Conservation (phyloP, 2,797 vertebrate species). For the Carcharodon carcharias region DNA sequence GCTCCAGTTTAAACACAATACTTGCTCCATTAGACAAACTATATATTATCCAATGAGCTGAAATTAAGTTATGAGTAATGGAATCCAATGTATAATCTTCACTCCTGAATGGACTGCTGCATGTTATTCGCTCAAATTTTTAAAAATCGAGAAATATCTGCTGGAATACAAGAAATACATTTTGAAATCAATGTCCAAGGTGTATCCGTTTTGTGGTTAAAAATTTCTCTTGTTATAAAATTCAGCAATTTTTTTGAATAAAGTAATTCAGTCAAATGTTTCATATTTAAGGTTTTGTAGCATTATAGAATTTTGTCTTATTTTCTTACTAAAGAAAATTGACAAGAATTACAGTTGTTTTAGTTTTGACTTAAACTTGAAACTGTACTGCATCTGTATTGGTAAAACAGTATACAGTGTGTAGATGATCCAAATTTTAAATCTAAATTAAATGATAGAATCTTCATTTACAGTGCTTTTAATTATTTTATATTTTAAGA, state of each 20-base stretch:
- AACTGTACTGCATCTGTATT: background rate
- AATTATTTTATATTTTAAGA: background rate
- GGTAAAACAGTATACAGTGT: background rate
- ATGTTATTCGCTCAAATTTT: background rate
- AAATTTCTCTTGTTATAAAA: background rate
- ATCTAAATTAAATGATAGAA: background rate
- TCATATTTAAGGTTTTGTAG: background rate
- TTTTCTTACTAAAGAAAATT: background rate
- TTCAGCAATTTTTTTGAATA: background rate
- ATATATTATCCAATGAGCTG: background rate
- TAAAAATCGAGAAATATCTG: background rate
- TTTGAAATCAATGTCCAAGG: background rate
- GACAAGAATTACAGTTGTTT: background rate
- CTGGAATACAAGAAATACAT: background rate
- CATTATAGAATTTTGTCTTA: background rate
- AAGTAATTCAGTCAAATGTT: background rate
- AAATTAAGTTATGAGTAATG: background rate
- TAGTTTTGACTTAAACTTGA: background rate
- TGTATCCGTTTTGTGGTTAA: background rate
- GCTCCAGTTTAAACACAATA: background rate
- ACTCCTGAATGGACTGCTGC: background rate
- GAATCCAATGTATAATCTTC: background rate
- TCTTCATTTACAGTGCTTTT: background rate
- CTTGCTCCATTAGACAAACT: background rate
- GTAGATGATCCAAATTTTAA: background rate